A percentile compares a stretch with the other conserved stretches of the same genome.
These are phyloP conservation scores for Ceratothoa steindachneri DNA, from an alignment of 2,888 invertebrate species.

Conservation along the genomic window DNA sequence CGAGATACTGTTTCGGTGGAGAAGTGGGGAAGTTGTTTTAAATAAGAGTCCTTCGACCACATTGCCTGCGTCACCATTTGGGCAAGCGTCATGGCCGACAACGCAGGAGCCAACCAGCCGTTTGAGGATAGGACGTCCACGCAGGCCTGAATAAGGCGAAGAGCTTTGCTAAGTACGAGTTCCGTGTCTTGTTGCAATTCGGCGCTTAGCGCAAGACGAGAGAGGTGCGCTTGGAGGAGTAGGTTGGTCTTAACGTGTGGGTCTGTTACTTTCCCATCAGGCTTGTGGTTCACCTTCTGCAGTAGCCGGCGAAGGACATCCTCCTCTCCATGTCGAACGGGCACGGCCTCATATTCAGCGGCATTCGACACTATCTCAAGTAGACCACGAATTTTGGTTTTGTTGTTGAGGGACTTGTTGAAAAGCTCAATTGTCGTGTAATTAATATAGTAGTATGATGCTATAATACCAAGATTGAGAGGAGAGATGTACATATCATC, in stretches of 20 bases:
- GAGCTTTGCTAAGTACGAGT: constrained; percentile 71
- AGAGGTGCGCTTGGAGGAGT: constrained; percentile 90
- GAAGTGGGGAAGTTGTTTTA: constrained; percentile 96
- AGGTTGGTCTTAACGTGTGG: constrained; percentile 96
- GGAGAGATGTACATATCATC: constrained; percentile 97
- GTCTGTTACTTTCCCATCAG: constrained; percentile 79
- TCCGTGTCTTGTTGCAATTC: constrained; percentile 96
- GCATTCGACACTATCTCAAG: constrained; percentile 97
- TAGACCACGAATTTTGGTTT: constrained; percentile 94
- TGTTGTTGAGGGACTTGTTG: constrained; percentile 90
- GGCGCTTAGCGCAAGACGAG: constrained; percentile 87
- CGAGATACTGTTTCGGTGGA: constrained; percentile 79
- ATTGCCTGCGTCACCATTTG: constrained; percentile 99
- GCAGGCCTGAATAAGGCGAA: constrained; percentile 67
- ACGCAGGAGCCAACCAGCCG: constrained; percentile 96
- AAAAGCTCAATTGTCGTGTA: constrained; percentile 98
- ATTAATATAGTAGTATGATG: constrained; percentile 99
- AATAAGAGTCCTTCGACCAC: constrained; percentile 98
- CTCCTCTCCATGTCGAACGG: constrained; percentile 93
- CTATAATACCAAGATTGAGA: constrained; percentile 98
- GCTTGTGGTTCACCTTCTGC: constrained; percentile 63
- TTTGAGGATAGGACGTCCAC: constrained; percentile 87
- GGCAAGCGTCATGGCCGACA: constrained; percentile 98
- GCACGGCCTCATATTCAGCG: constrained; percentile 90
- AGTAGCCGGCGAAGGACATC: constrained; percentile 68